Conservation (phyloP, 2,888 invertebrate species). For the Volucella zonaria region DNA sequence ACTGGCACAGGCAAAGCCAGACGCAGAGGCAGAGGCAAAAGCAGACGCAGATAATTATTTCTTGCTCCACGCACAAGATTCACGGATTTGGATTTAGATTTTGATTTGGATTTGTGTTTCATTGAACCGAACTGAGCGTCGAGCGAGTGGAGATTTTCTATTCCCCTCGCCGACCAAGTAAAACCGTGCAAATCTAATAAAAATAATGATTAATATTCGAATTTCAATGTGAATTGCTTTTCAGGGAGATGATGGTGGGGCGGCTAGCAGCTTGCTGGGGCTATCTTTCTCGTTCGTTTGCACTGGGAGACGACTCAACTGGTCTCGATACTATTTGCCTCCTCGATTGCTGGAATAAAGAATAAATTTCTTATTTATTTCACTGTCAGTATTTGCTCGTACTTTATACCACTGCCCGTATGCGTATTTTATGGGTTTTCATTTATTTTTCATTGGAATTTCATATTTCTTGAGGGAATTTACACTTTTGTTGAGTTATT, state of each 20-base stretch:
- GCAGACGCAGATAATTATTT: neutral
- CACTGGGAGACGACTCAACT: neutral
- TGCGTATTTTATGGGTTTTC: constrained; percentile 19
- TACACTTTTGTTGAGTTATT: constrained; percentile 41
- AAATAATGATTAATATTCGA: constrained; percentile 55
- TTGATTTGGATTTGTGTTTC: constrained; percentile 36
- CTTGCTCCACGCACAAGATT: constrained; percentile 62
- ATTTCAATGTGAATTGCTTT: constrained; percentile 66
- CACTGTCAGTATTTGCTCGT: neutral
- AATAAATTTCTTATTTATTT: constrained; percentile 10
- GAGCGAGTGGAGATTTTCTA: constrained; percentile 28
- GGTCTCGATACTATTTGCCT: no score
- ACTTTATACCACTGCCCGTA: neutral
- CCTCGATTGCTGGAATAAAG: constrained; percentile 2
- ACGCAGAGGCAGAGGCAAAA: neutral
- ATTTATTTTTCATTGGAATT: constrained; percentile 20
- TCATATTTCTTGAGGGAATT: constrained; percentile 34
- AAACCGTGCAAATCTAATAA: constrained; percentile 46
- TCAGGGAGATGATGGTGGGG: neutral
- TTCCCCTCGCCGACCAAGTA: neutral
- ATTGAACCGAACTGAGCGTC: constrained; percentile 22
- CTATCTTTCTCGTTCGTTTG: constrained; percentile 24
- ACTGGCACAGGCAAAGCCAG: no score
- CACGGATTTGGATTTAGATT: constrained; percentile 32
- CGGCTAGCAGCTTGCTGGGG: neutral